A percentile compares a stretch with the other conserved stretches of the same genome.
Conservation (phyloP, 2,113 vertebrate species). For the Passerina amoena region DNA sequence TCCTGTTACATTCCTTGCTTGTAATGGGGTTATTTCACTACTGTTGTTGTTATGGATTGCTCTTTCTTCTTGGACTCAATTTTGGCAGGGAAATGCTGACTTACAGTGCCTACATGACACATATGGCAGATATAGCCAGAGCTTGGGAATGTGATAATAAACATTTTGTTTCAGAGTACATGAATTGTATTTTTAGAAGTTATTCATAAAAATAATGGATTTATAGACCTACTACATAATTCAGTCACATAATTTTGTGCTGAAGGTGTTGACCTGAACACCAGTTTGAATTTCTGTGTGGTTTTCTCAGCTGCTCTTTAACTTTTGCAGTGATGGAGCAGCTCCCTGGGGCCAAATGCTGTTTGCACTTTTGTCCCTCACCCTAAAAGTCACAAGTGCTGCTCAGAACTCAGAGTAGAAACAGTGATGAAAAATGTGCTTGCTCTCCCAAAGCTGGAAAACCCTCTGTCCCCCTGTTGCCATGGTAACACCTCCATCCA, state of each 20-base stretch:
- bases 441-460: neutral
- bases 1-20: neutral
- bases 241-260: neutral
- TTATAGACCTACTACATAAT: neutral
- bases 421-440: neutral
- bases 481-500: constrained; percentile 47
- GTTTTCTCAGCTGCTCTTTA: neutral
- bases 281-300: neutral
- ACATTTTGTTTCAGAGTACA: neutral
- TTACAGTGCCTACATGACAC: neutral
- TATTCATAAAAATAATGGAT: neutral
- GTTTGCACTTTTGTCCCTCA: neutral
- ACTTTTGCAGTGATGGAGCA: neutral
- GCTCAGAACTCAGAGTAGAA: neutral
- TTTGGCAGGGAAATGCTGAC: neutral
- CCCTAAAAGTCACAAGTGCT: neutral
- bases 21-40: neutral
- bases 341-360: neutral
- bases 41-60: neutral
- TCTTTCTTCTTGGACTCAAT: neutral
- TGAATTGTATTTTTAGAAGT: neutral
- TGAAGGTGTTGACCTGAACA: neutral
- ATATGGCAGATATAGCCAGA: neutral
- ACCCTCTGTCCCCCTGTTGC: constrained; percentile 26
- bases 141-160: neutral